These are phyloP conservation scores for Sciurus vulgaris DNA, from an alignment of 2,797 vertebrate genomes.

Conservation along the genomic window DNA sequence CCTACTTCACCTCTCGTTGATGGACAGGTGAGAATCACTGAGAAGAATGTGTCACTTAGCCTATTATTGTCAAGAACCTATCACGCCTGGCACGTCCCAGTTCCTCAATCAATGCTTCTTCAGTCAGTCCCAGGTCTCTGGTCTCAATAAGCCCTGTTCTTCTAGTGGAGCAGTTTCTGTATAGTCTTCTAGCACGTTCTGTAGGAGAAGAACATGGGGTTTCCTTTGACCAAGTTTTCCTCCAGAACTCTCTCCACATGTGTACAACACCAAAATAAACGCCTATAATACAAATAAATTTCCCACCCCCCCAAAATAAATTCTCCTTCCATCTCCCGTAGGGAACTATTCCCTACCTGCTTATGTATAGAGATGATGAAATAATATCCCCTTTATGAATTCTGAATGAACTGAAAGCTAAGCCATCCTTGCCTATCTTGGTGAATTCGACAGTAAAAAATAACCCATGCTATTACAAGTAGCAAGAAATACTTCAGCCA, in stretches of 20 bases:
- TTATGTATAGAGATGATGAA: background rate
- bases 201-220: background rate
- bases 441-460: conserved; percentile 11
- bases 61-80: conserved; percentile 4
- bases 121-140: background rate
- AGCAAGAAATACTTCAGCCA: background rate
- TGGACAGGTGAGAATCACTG: background rate
- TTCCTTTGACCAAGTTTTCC: background rate
- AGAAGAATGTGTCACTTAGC: background rate
- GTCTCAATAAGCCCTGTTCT: background rate
- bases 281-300: background rate
- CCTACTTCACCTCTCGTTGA: background rate
- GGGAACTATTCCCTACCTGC: background rate
- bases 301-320: background rate
- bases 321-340: background rate
- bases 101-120: background rate
- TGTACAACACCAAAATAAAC: background rate
- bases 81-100: background rate
- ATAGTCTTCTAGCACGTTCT: background rate
- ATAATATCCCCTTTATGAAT: background rate
- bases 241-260: background rate
- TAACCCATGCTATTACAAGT: background rate
- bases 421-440: background rate
- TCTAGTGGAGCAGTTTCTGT: background rate
- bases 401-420: background rate